These are phyloP conservation scores for Sardinella longiceps DNA, from an alignment of 2,797 vertebrate genomes.

Conservation along the genomic window DNA sequence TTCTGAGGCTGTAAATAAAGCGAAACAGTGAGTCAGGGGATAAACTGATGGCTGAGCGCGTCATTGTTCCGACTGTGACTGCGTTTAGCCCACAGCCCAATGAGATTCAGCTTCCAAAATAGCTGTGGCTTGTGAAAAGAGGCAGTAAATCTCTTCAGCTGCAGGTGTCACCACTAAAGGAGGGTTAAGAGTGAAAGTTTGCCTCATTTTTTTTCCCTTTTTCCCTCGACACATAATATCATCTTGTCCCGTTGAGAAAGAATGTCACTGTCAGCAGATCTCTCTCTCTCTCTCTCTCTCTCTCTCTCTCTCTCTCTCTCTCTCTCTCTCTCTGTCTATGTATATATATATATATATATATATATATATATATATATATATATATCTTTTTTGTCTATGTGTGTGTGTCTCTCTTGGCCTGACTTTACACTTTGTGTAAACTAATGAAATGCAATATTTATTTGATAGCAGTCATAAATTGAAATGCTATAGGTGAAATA, in stretches of 20 bases:
- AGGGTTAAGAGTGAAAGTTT: background rate
- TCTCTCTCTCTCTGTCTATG: background rate
- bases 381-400: no score
- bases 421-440: background rate
- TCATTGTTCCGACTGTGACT: background rate
- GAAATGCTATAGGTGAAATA: background rate
- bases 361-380: no score
- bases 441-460: background rate
- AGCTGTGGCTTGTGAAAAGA: background rate
- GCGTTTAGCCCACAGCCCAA: background rate
- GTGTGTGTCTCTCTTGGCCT: background rate
- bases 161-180: background rate
- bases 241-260: conserved; percentile 15
- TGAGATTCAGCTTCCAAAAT: background rate
- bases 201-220: background rate
- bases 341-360: no score
- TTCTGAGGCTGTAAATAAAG: background rate
- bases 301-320: background rate
- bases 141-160: background rate
- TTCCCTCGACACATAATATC: background rate
- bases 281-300: background rate
- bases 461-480: background rate
- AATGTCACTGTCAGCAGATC: background rate
- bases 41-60: background rate
- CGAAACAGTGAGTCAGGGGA: background rate